Conservation (phyloP, 2,797 vertebrate genomes). For the Pangasius djambal region DNA sequence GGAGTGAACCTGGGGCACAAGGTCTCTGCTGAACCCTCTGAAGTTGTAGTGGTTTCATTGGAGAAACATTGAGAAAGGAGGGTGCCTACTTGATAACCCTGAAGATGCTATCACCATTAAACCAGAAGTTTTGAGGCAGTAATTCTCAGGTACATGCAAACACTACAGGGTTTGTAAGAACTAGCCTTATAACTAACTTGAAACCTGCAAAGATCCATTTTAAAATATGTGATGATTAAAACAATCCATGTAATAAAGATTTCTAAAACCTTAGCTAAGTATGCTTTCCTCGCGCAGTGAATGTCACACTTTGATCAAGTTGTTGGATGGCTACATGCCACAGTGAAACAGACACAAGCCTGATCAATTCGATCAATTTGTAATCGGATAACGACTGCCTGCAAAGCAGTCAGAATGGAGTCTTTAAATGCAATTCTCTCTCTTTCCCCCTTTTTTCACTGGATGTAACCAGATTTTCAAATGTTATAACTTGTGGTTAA, state of each 20-base stretch:
- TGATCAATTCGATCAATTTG: neutral
- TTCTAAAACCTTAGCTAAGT: neutral
- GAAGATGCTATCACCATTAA: neutral
- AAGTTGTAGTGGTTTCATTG: neutral
- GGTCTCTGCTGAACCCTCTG: too few relatives aligned
- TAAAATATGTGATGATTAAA: neutral
- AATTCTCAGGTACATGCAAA: neutral
- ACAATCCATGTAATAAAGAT: neutral
- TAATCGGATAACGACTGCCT: neutral
- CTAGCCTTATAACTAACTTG: neutral
- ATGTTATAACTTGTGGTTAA: neutral
- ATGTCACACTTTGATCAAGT: neutral
- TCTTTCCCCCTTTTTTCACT: neutral
- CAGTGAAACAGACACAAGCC: neutral
- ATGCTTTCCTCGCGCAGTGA: neutral
- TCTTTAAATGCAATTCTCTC: neutral
- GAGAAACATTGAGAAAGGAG: neutral
- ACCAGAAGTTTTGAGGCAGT: neutral
- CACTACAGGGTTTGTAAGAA: neutral
- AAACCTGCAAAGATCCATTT: neutral
- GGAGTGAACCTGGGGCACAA: neutral
- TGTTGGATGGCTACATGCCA: neutral
- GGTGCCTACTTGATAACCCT: neutral
- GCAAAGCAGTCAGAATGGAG: too few relatives aligned
- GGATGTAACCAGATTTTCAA: neutral